phyloP scores from a whole-genome alignment of 2,797 vertebrate genomes.

The Chaetodon trifasciatus region DNA sequence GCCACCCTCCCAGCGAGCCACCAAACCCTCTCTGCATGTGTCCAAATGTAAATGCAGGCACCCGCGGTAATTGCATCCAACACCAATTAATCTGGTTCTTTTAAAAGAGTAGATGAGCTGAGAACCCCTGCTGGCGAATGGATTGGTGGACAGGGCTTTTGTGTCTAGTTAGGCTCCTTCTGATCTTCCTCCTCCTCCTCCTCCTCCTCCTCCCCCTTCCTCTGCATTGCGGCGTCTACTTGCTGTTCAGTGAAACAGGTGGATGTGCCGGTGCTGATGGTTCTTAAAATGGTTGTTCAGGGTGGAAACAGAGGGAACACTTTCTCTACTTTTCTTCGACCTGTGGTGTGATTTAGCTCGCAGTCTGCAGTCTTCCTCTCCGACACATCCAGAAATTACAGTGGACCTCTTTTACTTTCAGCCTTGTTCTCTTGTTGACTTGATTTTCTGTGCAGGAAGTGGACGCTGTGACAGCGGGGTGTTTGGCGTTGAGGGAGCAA shows the following conservation, averaged over 20 bases:
- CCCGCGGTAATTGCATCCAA: slow-evolving; percentile 74
- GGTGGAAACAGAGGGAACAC: slow-evolving; percentile 26
- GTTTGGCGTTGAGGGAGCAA: slow-evolving; percentile 86
- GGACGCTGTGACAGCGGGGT: slow-evolving; percentile 82
- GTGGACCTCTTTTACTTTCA: slow-evolving; percentile 38
- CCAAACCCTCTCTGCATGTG: slow-evolving; percentile 56
- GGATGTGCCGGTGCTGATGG: slow-evolving; percentile 55
- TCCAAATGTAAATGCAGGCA: slow-evolving; percentile 68
- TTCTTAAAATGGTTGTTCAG: slow-evolving; percentile 47
- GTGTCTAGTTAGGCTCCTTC: slow-evolving; percentile 69
- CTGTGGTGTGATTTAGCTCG: slow-evolving; percentile 51
- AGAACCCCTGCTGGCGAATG: slow-evolving; percentile 67
- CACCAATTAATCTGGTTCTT: slow-evolving; percentile 77
- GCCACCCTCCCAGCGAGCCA: slow-evolving; percentile 34
- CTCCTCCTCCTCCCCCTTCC: slow-evolving; percentile 57
- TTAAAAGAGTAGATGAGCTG: slow-evolving; percentile 70
- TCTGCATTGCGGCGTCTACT: slow-evolving; percentile 78
- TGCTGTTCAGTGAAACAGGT: slow-evolving; percentile 69
- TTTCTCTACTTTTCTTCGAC: slow-evolving; percentile 31
- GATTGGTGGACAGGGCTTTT: slow-evolving; percentile 69
- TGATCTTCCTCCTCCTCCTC: slow-evolving; percentile 63
- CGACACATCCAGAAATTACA: slow-evolving; percentile 46
- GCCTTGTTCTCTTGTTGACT: slow-evolving; percentile 46
- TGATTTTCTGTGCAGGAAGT: slow-evolving; percentile 79
- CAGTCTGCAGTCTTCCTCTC: slow-evolving; percentile 26